Evolutionary conservation across 35 echinoderm and acorn worm genomes (phyloP), one percentile per base, ranked within the genome.

Genomic region (Patiria miniata): DNA sequence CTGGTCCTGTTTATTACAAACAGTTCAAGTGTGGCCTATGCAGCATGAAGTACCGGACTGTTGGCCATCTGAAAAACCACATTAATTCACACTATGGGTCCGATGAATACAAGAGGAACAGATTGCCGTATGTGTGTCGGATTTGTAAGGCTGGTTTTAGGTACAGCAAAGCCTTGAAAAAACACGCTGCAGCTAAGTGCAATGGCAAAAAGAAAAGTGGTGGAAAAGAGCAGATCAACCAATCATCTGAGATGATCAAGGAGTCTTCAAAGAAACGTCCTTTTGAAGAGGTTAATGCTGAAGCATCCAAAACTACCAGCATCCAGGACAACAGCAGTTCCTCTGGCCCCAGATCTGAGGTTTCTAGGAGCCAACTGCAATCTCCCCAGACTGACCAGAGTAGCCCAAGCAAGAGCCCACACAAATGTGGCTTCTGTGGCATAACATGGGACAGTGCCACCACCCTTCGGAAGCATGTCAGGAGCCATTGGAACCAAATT

Each of bases 21-120:
- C 65, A 26, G 7, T 73, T 73, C 26, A 73, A 73, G 34, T 73
- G 65, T 73, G 65, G 65, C 26, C 34, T 73, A 23, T 73, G 65
- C 26, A 36, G 65, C 26, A 73, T 73, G 21, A 73, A 36, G 34
- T 73, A 73, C 26, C 26, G 29, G 2, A 18, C 19, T 2, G 65
- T 73, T 30, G 65, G 26, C 3, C 29, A 32, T 23, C 34, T 73
- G n/a, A 73, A 73, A 73, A 73, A 73, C 3, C 65, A 73, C 65
- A 73, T 73, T 0, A 23, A 18, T 73, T 73, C 15, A 36, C 65
- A 73, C 65, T 26, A 26, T 26, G 65, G 65, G 15, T 36, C 65
- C 14, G 65, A 73, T 7, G 26, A 73, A 16, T 73, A 32, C 65
- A 73, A 73, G 34, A 22, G 65, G 29, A 73, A 23, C 65, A 73